phyloP scores from a whole-genome alignment of 2,113 vertebrate species.

The Megaptera novaeangliae region DNA sequence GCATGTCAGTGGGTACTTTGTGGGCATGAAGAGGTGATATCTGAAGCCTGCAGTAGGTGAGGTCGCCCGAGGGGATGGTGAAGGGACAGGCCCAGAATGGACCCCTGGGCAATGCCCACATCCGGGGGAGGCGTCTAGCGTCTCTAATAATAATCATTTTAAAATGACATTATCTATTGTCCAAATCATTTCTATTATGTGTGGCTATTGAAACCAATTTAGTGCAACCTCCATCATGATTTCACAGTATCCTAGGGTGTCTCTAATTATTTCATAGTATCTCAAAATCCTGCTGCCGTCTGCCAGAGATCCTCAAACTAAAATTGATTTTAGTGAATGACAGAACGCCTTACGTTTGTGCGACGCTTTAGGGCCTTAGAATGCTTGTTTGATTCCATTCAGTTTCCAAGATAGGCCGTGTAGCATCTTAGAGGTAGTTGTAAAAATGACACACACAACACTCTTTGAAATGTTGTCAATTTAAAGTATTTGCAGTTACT shows the following conservation, averaged over 20 bases:
- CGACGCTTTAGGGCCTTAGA: not conserved
- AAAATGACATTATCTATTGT: not conserved
- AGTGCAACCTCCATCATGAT: not conserved
- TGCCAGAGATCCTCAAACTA: slow-evolving; percentile 23
- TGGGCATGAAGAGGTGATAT: not conserved
- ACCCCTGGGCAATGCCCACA: not conserved
- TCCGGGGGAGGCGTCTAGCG: not conserved
- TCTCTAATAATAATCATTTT: not conserved
- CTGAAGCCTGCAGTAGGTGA: not conserved
- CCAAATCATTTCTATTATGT: not conserved
- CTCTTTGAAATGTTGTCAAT: not conserved
- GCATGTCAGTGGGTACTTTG: not conserved
- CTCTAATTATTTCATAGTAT: slow-evolving; percentile 22
- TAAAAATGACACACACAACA: not conserved
- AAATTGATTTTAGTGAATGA: slow-evolving; percentile 36
- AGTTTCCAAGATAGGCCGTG: not conserved
- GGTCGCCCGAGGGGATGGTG: too few relatives aligned
- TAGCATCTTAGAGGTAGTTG: not conserved
- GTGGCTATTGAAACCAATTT: not conserved
- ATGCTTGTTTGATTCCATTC: not conserved
- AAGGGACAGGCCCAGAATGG: not conserved
- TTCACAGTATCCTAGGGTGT: not conserved
- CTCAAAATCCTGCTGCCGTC: slow-evolving; percentile 2
- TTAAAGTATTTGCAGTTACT: not conserved
- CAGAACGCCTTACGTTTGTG: not conserved